phyloP scores from a whole-genome alignment of 2,113 vertebrate species.

The Caranx ignobilis region DNA sequence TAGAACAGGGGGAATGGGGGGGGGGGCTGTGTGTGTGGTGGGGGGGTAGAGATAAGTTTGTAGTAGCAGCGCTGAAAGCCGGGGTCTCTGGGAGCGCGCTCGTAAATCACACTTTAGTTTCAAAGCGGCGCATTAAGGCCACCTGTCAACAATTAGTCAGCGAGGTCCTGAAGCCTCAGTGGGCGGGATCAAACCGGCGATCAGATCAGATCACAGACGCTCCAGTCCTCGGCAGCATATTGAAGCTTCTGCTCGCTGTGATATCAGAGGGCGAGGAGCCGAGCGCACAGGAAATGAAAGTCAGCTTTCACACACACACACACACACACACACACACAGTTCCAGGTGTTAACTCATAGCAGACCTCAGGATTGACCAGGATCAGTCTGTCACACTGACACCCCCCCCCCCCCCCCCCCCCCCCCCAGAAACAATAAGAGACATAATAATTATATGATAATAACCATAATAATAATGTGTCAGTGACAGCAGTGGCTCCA shows the following conservation, averaged over 20 bases:
- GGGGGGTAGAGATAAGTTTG: slow-evolving; percentile 69
- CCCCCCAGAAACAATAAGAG: too few relatives aligned
- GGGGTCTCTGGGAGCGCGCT: slow-evolving; percentile 57
- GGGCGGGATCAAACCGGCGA: not conserved
- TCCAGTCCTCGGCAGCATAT: not conserved
- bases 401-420: too few relatives aligned
- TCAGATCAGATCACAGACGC: too few relatives aligned
- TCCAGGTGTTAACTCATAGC: slow-evolving; percentile 53
- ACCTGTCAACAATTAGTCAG: slow-evolving; percentile 86
- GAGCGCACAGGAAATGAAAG: slow-evolving; percentile 59
- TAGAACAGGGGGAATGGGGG: slow-evolving; percentile 28
- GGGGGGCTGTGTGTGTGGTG: not conserved
- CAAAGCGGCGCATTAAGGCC: slow-evolving; percentile 78
- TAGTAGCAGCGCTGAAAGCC: slow-evolving; percentile 75
- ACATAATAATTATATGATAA: too few relatives aligned
- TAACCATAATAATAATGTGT: too few relatives aligned
- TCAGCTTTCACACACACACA: slow-evolving; percentile 37
- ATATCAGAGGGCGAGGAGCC: slow-evolving; percentile 7
- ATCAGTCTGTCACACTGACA: too few relatives aligned
- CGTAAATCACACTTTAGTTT: slow-evolving; percentile 85
- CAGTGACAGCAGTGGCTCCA: too few relatives aligned
- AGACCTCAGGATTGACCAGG: too few relatives aligned
- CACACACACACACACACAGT: too few relatives aligned
- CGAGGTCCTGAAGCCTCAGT: slow-evolving; percentile 57
- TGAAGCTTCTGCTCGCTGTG: slow-evolving; percentile 38